Conservation (phyloP, 2,797 vertebrate genomes). For the Enteromius paludinosus region DNA sequence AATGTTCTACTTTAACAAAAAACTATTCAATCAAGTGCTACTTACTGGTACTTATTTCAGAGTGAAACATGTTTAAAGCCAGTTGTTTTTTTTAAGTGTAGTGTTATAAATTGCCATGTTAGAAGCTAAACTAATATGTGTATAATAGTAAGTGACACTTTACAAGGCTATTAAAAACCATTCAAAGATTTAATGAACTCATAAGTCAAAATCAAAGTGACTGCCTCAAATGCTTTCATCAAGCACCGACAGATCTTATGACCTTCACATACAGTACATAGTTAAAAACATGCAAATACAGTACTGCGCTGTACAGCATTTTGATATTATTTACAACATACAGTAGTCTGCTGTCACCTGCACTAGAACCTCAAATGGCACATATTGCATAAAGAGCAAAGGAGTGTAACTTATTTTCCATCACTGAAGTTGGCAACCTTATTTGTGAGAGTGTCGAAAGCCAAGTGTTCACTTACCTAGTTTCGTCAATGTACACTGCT, state of each 20-base stretch:
- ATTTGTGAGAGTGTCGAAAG: background rate
- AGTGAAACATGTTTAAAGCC: background rate
- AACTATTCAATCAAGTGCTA: background rate
- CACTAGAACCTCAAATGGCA: background rate
- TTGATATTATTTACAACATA: background rate
- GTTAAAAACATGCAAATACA: background rate
- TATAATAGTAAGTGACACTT: background rate
- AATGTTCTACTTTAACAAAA: background rate
- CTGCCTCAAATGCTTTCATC: background rate
- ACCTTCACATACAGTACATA: background rate
- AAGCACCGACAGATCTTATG: background rate
- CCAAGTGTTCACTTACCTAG: conserved; percentile 77
- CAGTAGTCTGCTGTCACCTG: background rate
- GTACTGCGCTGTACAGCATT: background rate
- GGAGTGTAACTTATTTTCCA: background rate
- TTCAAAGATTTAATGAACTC: background rate
- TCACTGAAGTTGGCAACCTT: background rate
- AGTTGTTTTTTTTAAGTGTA: background rate
- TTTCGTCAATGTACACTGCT: conserved; percentile 95
- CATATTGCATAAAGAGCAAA: background rate
- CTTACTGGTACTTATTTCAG: background rate
- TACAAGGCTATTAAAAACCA: background rate
- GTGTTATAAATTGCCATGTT: background rate
- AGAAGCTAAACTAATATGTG: background rate
- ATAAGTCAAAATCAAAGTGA: background rate